Evolutionary conservation across 1,140 invertebrate genomes (phyloP), one percentile per base, ranked within the genome.

Genomic region (Pemphigus obesinymphae): DNA sequence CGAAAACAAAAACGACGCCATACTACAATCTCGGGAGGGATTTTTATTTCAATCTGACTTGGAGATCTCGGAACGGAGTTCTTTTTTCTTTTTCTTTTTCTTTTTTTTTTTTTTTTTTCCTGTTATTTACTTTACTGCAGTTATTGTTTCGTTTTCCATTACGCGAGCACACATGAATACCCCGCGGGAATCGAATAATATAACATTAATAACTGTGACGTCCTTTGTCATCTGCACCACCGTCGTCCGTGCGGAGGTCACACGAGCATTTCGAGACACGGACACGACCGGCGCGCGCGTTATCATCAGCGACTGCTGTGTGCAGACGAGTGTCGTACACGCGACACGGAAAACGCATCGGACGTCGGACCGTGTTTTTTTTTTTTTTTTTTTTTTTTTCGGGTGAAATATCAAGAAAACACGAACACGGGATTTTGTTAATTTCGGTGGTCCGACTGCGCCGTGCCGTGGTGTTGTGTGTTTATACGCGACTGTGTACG

Each of bases 381-480:
- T n/a, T n/a, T n/a, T n/a, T n/a, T n/a, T n/a, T n/a, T n/a, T 48
- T 45, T 72, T 72, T 72, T 48, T 31, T 50, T 31, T 34, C 29
- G 20, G 17, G 53, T 45, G 31, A 76, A 58, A 43, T 78, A 40
- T 58, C 43, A 37, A 7, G 37, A 78, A 61, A 78, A 78, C 37
- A 43, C 55, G 75, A 17, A 11, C 20, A 15, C 17, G 6, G 31
- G 75, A 55, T 31, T 50, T 55, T 34, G 75, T 78, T 78, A 78
- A 78, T 78, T 78, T 78, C 34, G 53, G 75, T 78, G 55, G 73
- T 76, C 73, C 72, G 34, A 53, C 72, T 58, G 31, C 6, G 11
- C 15, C 13, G 50, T 78, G 15, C n/a, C 10, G 8, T 40, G 4
- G 37, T 40, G 17, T 34, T 13, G n/a, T 34, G 20, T 53, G 45